These are phyloP conservation scores for Drosophila paracracens DNA, from an alignment of 2,888 invertebrate species.

Conservation along the genomic window DNA sequence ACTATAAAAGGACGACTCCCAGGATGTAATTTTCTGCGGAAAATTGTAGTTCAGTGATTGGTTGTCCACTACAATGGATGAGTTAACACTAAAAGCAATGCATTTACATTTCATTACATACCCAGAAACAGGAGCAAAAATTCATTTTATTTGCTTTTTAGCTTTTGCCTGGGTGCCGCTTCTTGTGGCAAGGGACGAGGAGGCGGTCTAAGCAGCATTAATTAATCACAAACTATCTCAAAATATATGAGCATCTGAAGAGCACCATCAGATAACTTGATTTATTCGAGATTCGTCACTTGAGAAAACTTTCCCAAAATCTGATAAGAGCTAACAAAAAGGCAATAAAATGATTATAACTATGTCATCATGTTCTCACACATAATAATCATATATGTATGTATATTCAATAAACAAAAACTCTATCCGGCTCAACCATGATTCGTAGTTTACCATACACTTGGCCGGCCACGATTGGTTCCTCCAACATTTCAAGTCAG, in stretches of 20 bases:
- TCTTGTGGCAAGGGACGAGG: conserved; percentile 11
- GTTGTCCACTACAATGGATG: no score
- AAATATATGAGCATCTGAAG: conserved; percentile 11
- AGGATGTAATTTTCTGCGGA: neutral
- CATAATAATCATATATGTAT: conserved; percentile 6
- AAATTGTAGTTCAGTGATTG: neutral
- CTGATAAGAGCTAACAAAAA: conserved; percentile 22
- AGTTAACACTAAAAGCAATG: neutral
- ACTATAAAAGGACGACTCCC: neutral
- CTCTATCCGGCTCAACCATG: neutral
- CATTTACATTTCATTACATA: neutral
- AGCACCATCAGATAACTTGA: neutral
- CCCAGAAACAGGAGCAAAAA: conserved; percentile 1
- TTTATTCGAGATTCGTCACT: conserved; percentile 21
- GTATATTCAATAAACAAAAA: neutral
- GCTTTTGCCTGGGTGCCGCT: conserved; percentile 29
- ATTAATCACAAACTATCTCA: conserved; percentile 35
- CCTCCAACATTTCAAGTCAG: neutral
- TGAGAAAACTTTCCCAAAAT: conserved; percentile 33
- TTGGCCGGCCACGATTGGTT: neutral
- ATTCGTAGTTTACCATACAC: neutral
- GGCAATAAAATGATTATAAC: conserved; percentile 23
- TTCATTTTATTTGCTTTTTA: conserved; percentile 17
- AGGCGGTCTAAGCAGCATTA: conserved; percentile 12
- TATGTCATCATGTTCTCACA: conserved; percentile 25